These are phyloP conservation scores for Drosophila gaucha DNA, from an alignment of 2,888 invertebrate genomes.

Conservation along the genomic window DNA sequence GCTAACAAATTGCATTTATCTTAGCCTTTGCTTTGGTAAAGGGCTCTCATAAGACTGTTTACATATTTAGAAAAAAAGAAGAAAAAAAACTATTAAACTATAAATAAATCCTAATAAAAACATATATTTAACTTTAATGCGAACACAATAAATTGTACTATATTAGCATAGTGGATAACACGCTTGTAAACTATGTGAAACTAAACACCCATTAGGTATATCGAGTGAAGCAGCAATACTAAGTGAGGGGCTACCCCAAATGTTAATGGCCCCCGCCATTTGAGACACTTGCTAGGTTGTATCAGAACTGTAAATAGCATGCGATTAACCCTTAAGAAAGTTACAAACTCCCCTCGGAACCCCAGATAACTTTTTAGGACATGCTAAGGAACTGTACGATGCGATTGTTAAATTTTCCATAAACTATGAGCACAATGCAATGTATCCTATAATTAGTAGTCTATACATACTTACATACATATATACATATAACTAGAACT, in stretches of 20 bases:
- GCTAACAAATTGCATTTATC: constrained; percentile 56
- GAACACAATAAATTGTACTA: constrained; percentile 49
- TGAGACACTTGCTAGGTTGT: constrained; percentile 80
- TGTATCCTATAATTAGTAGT: constrained; percentile 82
- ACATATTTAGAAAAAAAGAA: constrained; percentile 37
- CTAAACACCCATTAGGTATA: constrained; percentile 77
- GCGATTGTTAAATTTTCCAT: constrained; percentile 65
- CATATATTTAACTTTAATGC: constrained; percentile 55
- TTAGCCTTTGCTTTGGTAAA: constrained; percentile 43
- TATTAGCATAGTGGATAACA: constrained; percentile 45
- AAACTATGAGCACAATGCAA: constrained; percentile 82
- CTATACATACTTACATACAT: constrained; percentile 50
- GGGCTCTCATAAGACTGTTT: constrained; percentile 80
- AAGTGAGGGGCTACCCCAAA: constrained; percentile 38
- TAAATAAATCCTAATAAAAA: constrained; percentile 20
- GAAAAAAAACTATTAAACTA: neutral
- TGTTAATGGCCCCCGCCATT: constrained; percentile 44
- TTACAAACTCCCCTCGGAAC: neutral
- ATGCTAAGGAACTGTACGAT: constrained; percentile 40
- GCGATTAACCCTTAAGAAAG: constrained; percentile 19
- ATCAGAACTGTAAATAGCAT: constrained; percentile 70
- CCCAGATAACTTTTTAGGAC: neutral
- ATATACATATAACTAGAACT: constrained; percentile 41
- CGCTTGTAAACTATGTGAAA: constrained; percentile 60
- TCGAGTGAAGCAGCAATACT: constrained; percentile 62